Percentiles rank a stretch among this genome's conserved stretches.
These are phyloP conservation scores for Formica aserva DNA, from an alignment of 2,888 invertebrate species.

Conservation along the genomic window DNA sequence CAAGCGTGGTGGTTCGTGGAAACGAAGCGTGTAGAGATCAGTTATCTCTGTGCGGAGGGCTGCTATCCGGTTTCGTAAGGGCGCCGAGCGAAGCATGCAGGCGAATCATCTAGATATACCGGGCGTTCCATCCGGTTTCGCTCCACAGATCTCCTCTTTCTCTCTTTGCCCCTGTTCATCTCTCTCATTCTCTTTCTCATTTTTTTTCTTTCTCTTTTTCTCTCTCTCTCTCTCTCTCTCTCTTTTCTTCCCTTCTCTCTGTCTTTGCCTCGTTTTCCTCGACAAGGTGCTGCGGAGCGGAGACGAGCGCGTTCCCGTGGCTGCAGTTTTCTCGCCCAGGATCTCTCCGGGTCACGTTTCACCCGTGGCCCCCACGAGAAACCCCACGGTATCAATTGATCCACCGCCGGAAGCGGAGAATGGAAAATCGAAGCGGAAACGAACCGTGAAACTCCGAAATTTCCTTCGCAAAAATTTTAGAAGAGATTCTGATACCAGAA, in stretches of 20 bases:
- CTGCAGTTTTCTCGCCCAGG: slow-evolving; percentile 42
- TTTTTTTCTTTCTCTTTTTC: background rate
- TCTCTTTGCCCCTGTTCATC: slow-evolving; percentile 5
- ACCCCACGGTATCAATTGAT: slow-evolving; percentile 31
- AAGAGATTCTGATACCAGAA: background rate
- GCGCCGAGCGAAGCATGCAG: slow-evolving; percentile 71
- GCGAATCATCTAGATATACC: slow-evolving; percentile 75
- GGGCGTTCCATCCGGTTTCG: slow-evolving; percentile 72
- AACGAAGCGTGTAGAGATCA: slow-evolving; percentile 70
- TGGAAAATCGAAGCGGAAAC: slow-evolving; percentile 46
- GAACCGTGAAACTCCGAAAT: slow-evolving; percentile 20
- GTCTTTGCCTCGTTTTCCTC: slow-evolving; percentile 23
- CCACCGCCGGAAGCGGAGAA: slow-evolving; percentile 16
- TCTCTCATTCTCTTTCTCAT: background rate
- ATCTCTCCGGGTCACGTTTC: slow-evolving; percentile 63
- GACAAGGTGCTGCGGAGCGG: slow-evolving; percentile 26
- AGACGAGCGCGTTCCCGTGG: slow-evolving; percentile 43
- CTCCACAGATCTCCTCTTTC: slow-evolving; percentile 41
- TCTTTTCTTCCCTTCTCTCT: slow-evolving; percentile 9
- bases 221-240: background rate
- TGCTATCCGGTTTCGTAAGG: slow-evolving; percentile 79
- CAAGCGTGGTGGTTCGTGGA: slow-evolving; percentile 63
- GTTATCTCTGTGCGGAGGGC: slow-evolving; percentile 73
- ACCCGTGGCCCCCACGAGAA: slow-evolving; percentile 21
- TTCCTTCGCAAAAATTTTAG: slow-evolving; percentile 22